A percentile compares a stretch with the other conserved stretches of the same genome.
Evolutionary conservation across 2,888 invertebrate genomes (phyloP).

Genomic region (Pseudanteris insignis): DNA sequence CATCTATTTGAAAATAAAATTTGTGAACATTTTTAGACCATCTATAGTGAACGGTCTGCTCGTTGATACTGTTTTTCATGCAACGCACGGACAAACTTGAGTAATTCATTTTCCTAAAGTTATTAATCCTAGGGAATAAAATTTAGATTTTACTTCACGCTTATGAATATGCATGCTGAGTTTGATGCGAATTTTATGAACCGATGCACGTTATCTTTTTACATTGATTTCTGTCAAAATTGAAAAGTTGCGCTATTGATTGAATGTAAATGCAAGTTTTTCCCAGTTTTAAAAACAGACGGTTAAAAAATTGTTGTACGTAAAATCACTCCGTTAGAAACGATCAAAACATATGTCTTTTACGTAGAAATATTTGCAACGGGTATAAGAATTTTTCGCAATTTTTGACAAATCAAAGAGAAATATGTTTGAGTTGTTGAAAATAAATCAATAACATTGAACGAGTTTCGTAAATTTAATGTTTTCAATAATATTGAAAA

Average conservation of each 20-base stretch:
- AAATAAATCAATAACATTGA: too few species aligned
- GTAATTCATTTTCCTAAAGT: too few species aligned
- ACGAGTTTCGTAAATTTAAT: too few species aligned
- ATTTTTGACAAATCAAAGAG: neutral
- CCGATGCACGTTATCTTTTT: slow-evolving; percentile 8
- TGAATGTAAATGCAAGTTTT: slow-evolving; percentile 13
- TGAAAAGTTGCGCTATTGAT: slow-evolving; percentile 9
- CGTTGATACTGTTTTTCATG: too few species aligned
- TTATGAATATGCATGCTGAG: slow-evolving; percentile 17
- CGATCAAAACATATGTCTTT: slow-evolving; percentile 3
- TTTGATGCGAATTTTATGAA: slow-evolving; percentile 22
- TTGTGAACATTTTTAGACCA: too few species aligned
- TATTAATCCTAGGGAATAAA: slow-evolving; percentile 15
- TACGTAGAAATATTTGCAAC: neutral
- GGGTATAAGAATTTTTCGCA: neutral
- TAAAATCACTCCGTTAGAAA: neutral
- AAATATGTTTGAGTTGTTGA: slow-evolving; percentile 1
- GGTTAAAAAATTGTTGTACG: neutral
- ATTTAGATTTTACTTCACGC: neutral
- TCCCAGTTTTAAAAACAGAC: slow-evolving; percentile 1
- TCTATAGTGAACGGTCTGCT: too few species aligned
- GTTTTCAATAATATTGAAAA: too few species aligned
- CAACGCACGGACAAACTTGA: too few species aligned
- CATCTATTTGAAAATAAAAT: too few species aligned
- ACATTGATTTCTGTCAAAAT: slow-evolving; percentile 17